Base-by-base conservation (phyloP, 2,113 vertebrate species). In the Clinocottus analis region DNA sequence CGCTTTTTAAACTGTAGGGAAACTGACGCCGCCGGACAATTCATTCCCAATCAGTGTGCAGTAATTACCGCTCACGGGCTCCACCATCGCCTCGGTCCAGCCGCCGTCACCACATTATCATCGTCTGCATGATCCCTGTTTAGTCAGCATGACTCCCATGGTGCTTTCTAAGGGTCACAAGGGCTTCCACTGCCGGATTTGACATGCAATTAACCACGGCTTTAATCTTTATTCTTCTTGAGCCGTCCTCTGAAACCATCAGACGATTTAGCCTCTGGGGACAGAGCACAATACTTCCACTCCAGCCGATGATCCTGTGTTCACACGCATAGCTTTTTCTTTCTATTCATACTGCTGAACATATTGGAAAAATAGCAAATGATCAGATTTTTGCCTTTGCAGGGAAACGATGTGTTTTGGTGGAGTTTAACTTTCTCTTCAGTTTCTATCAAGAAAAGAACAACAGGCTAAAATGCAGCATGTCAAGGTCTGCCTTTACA, bases 401-500 rank as follows among this genome's bases (percentile, higher is more conserved):
- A 66, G 65, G 19, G 21, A 21, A 23, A 29, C 47, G 41, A 11
- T 27, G 10, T 47, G 21, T 41, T 33, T 70, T n/a, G 43, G 10
- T 8, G 0, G 2, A 29, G 25, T 65, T 8, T 7, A 60, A 72
- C 45, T 77, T 77, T 71, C 65, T 16, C 23, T 33, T 63, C 21
- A 5, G 16, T 56, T 49, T 47, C 19, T 35, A 3, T 1, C 53
- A 63, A 78, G 81, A 29, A n/a, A 37, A 66, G 47, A 66, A 84
- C 13, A 47, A 37, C 0, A 12, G 37, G 35, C 35, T 65, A 58
- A 74, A 78, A 72, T 66, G 35, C 31, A 70, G 9, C 19, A 43
- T 80, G 39, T 61, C 70, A 86, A 35, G 66, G 43, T 69, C 21
- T 55, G 62, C 33, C 37, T 83, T 85, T 83, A 63, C n/a, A 56